Base-by-base conservation (phyloP, 2,113 vertebrate species). In the Perccottus glenii region DNA sequence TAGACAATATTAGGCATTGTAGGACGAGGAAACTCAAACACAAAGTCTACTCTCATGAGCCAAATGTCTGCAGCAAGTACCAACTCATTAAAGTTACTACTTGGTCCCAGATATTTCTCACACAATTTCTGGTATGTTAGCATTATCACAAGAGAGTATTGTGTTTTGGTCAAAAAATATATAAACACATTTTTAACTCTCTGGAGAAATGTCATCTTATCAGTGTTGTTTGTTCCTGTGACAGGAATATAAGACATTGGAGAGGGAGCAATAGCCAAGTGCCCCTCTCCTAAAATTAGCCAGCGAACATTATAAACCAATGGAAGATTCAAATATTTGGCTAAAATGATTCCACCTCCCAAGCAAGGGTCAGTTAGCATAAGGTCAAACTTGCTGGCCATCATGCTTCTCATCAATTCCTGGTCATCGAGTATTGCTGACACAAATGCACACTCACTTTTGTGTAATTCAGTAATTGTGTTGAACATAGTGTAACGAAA, bases 141-240 rank as follows among this genome's bases (percentile, higher is more conserved):
- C 6, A 44, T 40, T 6, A 7, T 2, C 7, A 72, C 1, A 5
- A 73, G 0, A 3, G 44, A 5, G 3, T 47, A 5, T 9, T 82
- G 70, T 3, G 16, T 15, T 48, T 52, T 48, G 5, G 1, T 42
- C 1, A 38, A 0, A 0, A 69, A 0, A 49, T 83, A 33, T 2
- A 78, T 11, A n/a, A 78, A 0, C 12, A 75, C 1, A 4, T 94
- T 93, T 60, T 83, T 77, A 3, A 90, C 75, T 49, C 91, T 89
- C 55, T 93, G 82, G n/a, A 83, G n/a, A 65, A 93, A 92, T 5
- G 35, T 81, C 90, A 94, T 93, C 15, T 78, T 76, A 32, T 93
- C 89, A 6, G 86, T 82, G 38, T 60, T 0, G 5, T 70, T 74
- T n/a, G 83, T 69, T 53, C 85, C 81, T 42, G 67, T 71, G 0